Base-by-base conservation (phyloP, 1,140 invertebrate genomes). In the Myzus persicae region DNA sequence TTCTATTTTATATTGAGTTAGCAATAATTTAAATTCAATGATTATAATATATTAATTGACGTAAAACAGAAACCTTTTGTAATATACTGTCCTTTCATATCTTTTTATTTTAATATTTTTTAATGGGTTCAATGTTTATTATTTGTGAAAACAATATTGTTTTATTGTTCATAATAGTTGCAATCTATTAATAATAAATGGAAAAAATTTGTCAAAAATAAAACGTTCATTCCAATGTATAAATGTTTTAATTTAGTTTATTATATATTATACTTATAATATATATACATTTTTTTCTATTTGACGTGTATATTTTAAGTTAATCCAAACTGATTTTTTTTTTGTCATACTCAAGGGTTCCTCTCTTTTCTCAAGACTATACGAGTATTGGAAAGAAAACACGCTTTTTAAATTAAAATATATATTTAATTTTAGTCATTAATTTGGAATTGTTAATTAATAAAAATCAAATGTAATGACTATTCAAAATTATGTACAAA, bases 161-260 rank as follows among this genome's bases (percentile, higher is more conserved):
- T 90, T 59, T 90, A 38, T 59, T 89, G 11, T 67, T 67, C 59
- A 67, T 67, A 67, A 31, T 67, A 22, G 46, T 51, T 26, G 36
- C 40, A 40, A 24, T 54, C 36, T 14, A 59, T 90, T 59, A 54
- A 51, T 67, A 20, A 59, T 90, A 67, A 67, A 67, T 59, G 18
- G 11, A 46, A 46, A 54, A 46, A 81, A 54, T 48, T 44, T 91
- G 90, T 91, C 67, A 46, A 82, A 82, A 82, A 91, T 82, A 82
- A 91, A 91, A 81, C 5, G 18, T 76, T 91, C 59, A 91, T 91
- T 91, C 90, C 90, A 91, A 81, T 91, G 42, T 91, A 91, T 81
- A 46, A 54, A 90, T 81, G 40, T 91, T 91, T 81, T 81, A 81
- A 82, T 91, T 82, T 76, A 46, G n/a, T 42, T 76, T 67, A 44